Percentiles rank a stretch among this genome's conserved stretches.
Conservation (phyloP, 2,888 invertebrate genomes). For the Fabriciana adippe region DNA sequence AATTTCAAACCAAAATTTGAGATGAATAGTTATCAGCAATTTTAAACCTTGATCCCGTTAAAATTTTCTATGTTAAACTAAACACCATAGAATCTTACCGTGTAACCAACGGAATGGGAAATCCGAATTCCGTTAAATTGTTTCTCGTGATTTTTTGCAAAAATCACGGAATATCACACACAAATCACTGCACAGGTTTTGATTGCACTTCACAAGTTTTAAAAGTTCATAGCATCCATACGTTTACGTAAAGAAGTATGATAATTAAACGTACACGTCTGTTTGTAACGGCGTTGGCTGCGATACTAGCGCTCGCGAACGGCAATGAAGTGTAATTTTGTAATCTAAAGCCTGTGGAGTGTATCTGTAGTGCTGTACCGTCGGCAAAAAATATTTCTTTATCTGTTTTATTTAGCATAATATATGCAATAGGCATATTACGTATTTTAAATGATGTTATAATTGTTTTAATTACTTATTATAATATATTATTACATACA, state of each 20-base stretch:
- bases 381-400: slow-evolving; percentile 12
- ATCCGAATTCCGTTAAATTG: slow-evolving; percentile 71
- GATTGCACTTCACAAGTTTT: slow-evolving; percentile 57
- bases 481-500: no score
- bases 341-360: slow-evolving; percentile 29
- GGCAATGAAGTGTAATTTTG: slow-evolving; percentile 40
- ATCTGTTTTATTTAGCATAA: background rate
- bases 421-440: no score
- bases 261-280: slow-evolving; percentile 45
- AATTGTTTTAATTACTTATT: no score
- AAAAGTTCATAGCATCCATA: slow-evolving; percentile 59
- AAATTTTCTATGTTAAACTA: background rate
- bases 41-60: background rate
- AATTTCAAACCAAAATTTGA: background rate
- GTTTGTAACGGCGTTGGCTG: slow-evolving; percentile 46
- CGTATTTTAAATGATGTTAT: no score
- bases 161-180: slow-evolving; percentile 65
- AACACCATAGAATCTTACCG: slow-evolving; percentile 9
- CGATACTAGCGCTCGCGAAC: slow-evolving; percentile 58
- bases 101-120: slow-evolving; percentile 59
- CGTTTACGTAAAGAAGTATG: slow-evolving; percentile 67
- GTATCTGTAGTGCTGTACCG: slow-evolving; percentile 23
- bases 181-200: slow-evolving; percentile 54
- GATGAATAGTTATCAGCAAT: background rate
- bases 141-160: slow-evolving; percentile 67